Evolutionary conservation across 1,140 invertebrate genomes (phyloP).

Genomic region (Lutraria rhynchaena): DNA sequence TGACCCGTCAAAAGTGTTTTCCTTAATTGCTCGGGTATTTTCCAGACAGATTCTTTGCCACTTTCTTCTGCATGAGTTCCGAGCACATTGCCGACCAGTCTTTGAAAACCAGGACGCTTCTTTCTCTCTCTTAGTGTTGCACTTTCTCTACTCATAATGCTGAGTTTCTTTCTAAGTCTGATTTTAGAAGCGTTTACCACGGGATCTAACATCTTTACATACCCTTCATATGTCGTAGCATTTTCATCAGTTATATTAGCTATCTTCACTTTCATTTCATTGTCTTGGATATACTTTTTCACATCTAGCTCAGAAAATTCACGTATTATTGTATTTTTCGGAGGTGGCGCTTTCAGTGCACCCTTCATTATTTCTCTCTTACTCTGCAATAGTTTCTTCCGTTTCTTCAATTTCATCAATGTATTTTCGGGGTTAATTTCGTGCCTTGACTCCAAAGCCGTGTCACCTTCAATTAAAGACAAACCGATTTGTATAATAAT

Average conservation of each 20-base stretch:
- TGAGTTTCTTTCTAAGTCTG: background rate
- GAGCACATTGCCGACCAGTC: background rate
- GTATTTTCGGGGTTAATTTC: background rate
- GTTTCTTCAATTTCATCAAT: constrained; percentile 24
- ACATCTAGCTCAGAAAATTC: constrained; percentile 55
- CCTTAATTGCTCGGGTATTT: too few species aligned
- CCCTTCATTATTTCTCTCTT: background rate
- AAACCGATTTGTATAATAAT: too few species aligned
- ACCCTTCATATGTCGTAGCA: constrained; percentile 25
- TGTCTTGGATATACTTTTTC: constrained; percentile 10
- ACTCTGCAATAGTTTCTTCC: constrained; percentile 24
- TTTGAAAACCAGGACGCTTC: background rate
- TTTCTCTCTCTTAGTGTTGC: background rate
- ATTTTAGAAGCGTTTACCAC: background rate
- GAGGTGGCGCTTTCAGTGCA: background rate
- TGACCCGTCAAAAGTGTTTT: too few species aligned
- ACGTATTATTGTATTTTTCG: background rate
- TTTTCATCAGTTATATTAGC: background rate
- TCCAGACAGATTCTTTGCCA: too few species aligned
- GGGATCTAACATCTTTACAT: constrained; percentile 9
- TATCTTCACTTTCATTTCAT: background rate
- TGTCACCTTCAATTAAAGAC: background rate
- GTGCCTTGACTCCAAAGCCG: background rate
- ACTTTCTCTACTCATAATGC: background rate
- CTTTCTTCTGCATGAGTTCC: too few species aligned